phyloP scores from a whole-genome alignment of 1,140 invertebrate species.

The Nasonia vitripennis region DNA sequence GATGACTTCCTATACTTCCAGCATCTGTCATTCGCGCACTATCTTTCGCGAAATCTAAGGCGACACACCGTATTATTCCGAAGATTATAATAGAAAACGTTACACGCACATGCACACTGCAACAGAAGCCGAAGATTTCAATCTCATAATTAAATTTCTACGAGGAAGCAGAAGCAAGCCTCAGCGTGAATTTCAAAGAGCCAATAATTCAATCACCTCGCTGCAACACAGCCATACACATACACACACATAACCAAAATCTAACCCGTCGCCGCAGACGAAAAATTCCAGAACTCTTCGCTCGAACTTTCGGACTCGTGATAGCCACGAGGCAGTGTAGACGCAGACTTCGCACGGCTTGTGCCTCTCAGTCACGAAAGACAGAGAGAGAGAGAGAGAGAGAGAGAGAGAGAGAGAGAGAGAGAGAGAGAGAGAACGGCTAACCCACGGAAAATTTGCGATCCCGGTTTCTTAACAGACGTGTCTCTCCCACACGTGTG shows the following conservation, averaged over 20 bases:
- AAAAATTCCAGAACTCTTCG: neutral
- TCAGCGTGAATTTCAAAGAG: neutral
- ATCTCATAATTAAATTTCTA: neutral
- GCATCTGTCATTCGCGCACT: neutral
- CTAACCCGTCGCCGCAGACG: neutral
- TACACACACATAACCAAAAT: neutral
- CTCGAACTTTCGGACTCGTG: constrained; percentile 50
- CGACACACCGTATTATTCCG: neutral
- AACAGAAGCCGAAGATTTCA: neutral
- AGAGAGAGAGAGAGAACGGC: neutral
- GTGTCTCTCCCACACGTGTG: neutral
- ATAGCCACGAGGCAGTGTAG: constrained; percentile 56
- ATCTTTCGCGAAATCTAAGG: neutral
- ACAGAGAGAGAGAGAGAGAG: neutral
- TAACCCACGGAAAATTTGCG: constrained; percentile 12
- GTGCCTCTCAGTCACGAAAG: neutral
- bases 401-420: neutral
- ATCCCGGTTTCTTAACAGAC: neutral
- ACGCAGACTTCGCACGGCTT: constrained; percentile 14
- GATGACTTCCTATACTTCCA: too few relatives aligned
- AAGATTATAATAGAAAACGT: neutral
- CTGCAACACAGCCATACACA: neutral
- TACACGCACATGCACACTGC: neutral
- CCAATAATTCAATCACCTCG: neutral
- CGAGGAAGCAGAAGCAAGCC: neutral